Base-by-base conservation (phyloP, 2,888 invertebrate genomes). In the Polymixis lichenea region DNA sequence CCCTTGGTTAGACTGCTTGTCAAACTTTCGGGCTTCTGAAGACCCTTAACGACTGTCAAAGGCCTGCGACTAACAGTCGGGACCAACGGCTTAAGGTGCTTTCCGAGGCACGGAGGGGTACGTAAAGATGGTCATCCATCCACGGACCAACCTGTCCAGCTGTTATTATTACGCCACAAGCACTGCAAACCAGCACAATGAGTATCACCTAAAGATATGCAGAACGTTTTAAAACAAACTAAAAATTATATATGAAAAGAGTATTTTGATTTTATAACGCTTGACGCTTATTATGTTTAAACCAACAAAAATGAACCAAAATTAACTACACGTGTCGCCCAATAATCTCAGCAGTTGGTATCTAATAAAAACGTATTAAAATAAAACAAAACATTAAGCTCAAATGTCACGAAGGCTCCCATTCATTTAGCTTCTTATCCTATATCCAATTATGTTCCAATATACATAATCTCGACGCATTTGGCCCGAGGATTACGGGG, bases 361-460 rank as follows among this genome's bases (percentile, higher is more conserved):
- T 56, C 38, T 28, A 77, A 58, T 60, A 68, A 72, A 73, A 73
- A 56, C 64, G 19, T 43, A 71, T 65, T 56, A 72, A 62, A 73
- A 46, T 25, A 60, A 60, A 60, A 70, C 66, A 62, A 62, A 66
- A 60, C 71, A 74, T 78, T 76, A 76, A 71, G 77, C 62, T 72
- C 60, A 68, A 77, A 82, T 70, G 84, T 82, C 72, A 74, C 73
- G 61, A 64, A 64, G 46, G 43, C 62, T 60, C 60, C 38, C 69
- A 77, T 68, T 80, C 67, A 75, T 86, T 84, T 71, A 72, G 68
- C 85, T 69, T 72, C 72, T 72, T 75, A 64, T 38, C 49, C 67
- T 78, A 72, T 77, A 86, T 84, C 84, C 84, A 87, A 87, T 87
- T 86, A 87, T 82, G 77, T 80, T 76, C 79, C 76, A 80, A 82